Evolutionary conservation across 1,140 invertebrate genomes (phyloP).

Genomic region (Saccostrea cuccullata): DNA sequence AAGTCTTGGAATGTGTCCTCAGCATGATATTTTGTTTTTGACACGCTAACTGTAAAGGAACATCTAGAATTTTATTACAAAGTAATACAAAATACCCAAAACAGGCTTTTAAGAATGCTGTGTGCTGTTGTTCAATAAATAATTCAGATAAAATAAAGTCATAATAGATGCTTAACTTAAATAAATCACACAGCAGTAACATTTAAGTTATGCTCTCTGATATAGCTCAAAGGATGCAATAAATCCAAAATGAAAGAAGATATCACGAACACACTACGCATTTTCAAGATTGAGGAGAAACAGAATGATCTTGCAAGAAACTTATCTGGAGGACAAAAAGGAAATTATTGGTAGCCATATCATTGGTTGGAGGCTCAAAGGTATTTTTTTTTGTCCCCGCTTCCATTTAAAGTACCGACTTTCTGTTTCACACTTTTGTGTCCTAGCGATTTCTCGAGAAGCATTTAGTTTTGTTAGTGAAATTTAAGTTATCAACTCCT

Average conservation of each 20-base stretch:
- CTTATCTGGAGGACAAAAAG: slow-evolving; percentile 80
- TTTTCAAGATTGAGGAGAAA: slow-evolving; percentile 83
- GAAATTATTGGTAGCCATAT: slow-evolving; percentile 80
- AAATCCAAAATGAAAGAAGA: slow-evolving; percentile 80
- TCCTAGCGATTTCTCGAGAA: no score
- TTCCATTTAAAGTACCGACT: no score
- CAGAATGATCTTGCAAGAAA: slow-evolving; percentile 85
- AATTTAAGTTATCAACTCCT: no score
- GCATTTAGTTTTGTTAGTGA: no score
- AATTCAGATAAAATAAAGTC: neutral
- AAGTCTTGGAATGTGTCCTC: slow-evolving; percentile 93
- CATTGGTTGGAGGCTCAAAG: slow-evolving; percentile 80
- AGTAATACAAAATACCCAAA: slow-evolving; percentile 53
- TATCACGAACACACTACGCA: slow-evolving; percentile 78
- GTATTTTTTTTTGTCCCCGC: slow-evolving; percentile 65
- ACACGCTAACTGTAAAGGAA: slow-evolving; percentile 92
- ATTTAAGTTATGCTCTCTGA: neutral
- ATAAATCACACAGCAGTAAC: neutral
- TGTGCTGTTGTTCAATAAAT: neutral
- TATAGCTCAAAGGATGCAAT: slow-evolving; percentile 83
- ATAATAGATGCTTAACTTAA: no score
- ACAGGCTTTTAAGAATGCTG: neutral
- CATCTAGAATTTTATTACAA: slow-evolving; percentile 91
- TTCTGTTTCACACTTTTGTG: no score
- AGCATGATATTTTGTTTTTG: slow-evolving; percentile 96